A percentile compares a stretch with the other conserved stretches of the same genome.
phyloP scores from a whole-genome alignment of 2,113 vertebrate genomes.

The Bos indicus region DNA sequence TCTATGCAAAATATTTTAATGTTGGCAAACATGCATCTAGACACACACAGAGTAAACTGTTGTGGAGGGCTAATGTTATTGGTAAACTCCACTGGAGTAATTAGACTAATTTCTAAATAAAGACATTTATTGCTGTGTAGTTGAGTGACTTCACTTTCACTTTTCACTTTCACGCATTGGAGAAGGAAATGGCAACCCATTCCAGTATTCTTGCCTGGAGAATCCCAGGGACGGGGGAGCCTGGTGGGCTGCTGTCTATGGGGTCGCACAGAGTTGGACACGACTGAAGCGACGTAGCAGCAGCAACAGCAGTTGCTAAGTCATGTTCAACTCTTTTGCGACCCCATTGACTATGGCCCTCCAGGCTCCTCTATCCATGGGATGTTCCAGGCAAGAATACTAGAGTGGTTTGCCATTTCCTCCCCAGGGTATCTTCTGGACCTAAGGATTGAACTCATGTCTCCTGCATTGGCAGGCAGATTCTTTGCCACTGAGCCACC shows the following conservation, averaged over 20 bases:
- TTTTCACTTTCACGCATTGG: too few species aligned
- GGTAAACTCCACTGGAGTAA: neutral
- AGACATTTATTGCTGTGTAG: neutral
- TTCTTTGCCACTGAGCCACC: neutral
- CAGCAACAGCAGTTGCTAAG: neutral
- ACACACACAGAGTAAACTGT: neutral
- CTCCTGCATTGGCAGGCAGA: neutral
- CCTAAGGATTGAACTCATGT: neutral
- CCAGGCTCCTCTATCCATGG: neutral
- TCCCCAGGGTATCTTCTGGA: neutral
- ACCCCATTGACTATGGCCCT: neutral
- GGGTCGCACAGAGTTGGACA: too few species aligned
- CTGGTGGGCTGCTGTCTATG: too few species aligned
- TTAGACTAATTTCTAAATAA: neutral
- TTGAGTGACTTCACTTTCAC: too few species aligned
- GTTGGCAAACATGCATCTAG: neutral
- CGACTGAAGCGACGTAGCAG: too few species aligned
- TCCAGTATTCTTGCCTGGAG: too few species aligned
- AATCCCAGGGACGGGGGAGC: too few species aligned
- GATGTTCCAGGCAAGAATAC: neutral
- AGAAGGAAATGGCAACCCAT: too few species aligned
- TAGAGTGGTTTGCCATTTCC: neutral
- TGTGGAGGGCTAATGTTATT: neutral
- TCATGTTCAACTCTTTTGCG: neutral
- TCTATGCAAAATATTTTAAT: neutral